These are phyloP conservation scores for Anisognathus igniventris DNA, from an alignment of 2,797 vertebrate genomes.

Conservation along the genomic window DNA sequence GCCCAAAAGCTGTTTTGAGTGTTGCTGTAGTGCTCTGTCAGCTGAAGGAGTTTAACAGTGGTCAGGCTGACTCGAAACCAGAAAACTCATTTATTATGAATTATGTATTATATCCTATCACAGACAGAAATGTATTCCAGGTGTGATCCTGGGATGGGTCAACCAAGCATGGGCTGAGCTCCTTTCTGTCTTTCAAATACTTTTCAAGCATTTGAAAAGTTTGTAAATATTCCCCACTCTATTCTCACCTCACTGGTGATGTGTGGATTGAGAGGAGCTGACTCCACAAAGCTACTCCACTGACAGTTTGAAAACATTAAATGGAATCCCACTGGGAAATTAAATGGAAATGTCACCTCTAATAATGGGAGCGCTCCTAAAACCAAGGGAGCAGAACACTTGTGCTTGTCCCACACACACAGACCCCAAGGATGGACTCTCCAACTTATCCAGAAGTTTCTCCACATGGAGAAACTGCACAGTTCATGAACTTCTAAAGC, in stretches of 20 bases:
- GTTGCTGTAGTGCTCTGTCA: background rate
- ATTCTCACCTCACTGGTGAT: background rate
- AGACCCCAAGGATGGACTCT: background rate
- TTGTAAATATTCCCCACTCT: background rate
- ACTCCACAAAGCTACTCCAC: background rate
- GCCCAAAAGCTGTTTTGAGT: background rate
- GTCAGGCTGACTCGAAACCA: background rate
- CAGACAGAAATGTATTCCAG: background rate
- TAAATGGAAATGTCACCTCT: too few species aligned
- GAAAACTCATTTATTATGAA: background rate
- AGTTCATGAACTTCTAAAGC: background rate
- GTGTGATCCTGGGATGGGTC: background rate
- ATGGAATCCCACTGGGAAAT: too few species aligned
- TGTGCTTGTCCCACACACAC: background rate
- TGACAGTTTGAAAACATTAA: too few species aligned
- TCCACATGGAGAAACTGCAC: background rate
- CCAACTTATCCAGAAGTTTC: background rate
- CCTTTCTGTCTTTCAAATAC: too few species aligned
- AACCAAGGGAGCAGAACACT: background rate
- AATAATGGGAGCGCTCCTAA: background rate
- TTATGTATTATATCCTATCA: accelerated
- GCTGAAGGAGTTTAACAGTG: background rate
- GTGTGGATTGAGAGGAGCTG: background rate
- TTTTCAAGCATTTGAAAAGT: background rate
- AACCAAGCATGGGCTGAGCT: background rate